Evolutionary conservation across 2,797 vertebrate genomes (phyloP), one percentile per base, ranked within the genome.

Genomic region (Rhinophrynus dorsalis): DNA sequence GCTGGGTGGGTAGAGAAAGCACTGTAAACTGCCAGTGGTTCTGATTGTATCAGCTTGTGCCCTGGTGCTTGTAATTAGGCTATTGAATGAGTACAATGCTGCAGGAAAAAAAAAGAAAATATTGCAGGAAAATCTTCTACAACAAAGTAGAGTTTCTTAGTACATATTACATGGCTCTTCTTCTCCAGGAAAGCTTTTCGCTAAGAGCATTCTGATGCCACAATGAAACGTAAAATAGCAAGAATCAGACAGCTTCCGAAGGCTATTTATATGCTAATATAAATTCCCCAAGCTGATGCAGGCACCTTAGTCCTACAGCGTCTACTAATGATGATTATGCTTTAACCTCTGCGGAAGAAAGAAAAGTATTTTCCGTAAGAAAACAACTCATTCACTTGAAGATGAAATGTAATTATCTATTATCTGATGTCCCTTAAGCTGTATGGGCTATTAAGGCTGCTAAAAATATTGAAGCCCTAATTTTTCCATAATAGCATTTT

Each of bases 401-500:
- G 84, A 88, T 89, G 85, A 90, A 89, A 85, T 86, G 81, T 84
- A 89, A 90, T 90, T 90, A 87, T 86, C 87, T 89, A 82, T 89
- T 90, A 90, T 89, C 87, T 88, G 82, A 84, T 91, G 88, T 89
- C 85, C 84, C 84, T 85, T 87, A 84, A 87, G 90, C 84, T 82
- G 78, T 81, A 83, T 88, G 79, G 76, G 82, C 79, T 87, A 81
- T 89, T 90, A 87, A 89, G 84, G 83, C 84, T 86, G 86, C 86
- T 86, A 87, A 87, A 89, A 90, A 90, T 87, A 88, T 86, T 88
- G 88, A 92, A 92, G 83, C 82, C 84, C 90, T 96, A 96, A 96
- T 96, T 95, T 93, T 82, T 82, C 85, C 81, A 87, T 96, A 96
- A 96, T 94, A 90, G 86, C 89, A 84, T 92, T 94, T 94, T 94